Percentiles rank a stretch among this genome's conserved stretches.
Evolutionary conservation across 1,140 invertebrate species (phyloP).

Genomic region (Calliphora vicina): DNA sequence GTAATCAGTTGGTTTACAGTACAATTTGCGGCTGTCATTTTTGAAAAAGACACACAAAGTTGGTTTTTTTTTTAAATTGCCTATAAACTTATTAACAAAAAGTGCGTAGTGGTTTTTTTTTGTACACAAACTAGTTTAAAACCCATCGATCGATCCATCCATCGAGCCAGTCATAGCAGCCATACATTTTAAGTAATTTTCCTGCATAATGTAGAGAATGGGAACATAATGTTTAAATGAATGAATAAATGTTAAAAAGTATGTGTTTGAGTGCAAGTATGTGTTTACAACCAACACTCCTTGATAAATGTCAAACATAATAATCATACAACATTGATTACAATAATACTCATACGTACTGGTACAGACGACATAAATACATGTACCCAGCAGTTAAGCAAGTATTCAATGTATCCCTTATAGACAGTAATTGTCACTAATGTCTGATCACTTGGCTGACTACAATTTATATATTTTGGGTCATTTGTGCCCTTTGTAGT

Average conservation of each 20-base stretch:
- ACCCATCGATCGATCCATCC: background rate
- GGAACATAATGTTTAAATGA: background rate
- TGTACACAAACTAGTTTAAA: background rate
- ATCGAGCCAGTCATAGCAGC: background rate
- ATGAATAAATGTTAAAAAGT: too few species aligned
- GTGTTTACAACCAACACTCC: background rate
- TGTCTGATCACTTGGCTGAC: too few species aligned
- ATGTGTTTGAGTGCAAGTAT: too few species aligned
- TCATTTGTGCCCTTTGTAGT: too few species aligned
- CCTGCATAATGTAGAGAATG: background rate
- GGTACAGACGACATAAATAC: background rate
- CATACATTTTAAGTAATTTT: background rate
- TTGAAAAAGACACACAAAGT: background rate
- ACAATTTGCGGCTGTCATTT: slow-evolving; percentile 7
- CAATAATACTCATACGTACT: background rate
- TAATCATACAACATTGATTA: background rate
- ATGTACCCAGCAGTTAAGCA: too few species aligned
- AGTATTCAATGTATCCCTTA: too few species aligned
- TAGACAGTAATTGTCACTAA: too few species aligned
- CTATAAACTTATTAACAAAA: background rate
- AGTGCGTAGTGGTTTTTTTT: background rate
- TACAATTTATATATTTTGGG: too few species aligned
- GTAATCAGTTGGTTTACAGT: background rate
- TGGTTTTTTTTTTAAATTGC: too few species aligned
- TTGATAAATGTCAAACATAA: background rate